phyloP scores from a whole-genome alignment of 1,140 invertebrate genomes.

The Nebria ingens region DNA sequence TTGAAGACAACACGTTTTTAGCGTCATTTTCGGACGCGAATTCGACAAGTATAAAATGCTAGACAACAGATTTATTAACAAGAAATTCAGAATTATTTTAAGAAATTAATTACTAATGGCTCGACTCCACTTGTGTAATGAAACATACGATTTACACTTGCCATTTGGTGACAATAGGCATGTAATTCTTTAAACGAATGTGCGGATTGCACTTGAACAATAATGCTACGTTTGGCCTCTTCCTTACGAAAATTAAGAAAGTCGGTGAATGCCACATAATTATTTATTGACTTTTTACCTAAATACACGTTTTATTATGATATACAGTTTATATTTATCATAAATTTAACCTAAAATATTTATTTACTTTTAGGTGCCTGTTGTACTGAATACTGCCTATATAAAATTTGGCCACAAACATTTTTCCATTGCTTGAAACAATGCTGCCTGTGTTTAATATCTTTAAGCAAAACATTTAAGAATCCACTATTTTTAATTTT shows the following conservation, averaged over 20 bases:
- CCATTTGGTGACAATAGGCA: slow-evolving; percentile 50
- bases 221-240: slow-evolving; percentile 48
- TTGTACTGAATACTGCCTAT: background rate
- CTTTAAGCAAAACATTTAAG: background rate
- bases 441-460: background rate
- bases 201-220: slow-evolving; percentile 52
- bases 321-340: background rate
- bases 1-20: slow-evolving; percentile 32
- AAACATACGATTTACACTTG: slow-evolving; percentile 44
- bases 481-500: background rate
- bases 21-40: slow-evolving; percentile 40
- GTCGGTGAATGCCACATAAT: slow-evolving; percentile 28
- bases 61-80: slow-evolving; percentile 24
- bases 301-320: background rate
- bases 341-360: background rate
- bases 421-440: background rate
- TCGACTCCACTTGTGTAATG: slow-evolving; percentile 45
- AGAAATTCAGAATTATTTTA: slow-evolving; percentile 11
- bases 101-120: slow-evolving; percentile 28
- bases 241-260: slow-evolving; percentile 30
- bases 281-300: background rate
- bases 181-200: slow-evolving; percentile 49
- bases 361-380: background rate
- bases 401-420: background rate
- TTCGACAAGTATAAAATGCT: slow-evolving; percentile 61